Base-by-base conservation (phyloP, 2,888 invertebrate genomes). In the Notocelia uddmanniana region DNA sequence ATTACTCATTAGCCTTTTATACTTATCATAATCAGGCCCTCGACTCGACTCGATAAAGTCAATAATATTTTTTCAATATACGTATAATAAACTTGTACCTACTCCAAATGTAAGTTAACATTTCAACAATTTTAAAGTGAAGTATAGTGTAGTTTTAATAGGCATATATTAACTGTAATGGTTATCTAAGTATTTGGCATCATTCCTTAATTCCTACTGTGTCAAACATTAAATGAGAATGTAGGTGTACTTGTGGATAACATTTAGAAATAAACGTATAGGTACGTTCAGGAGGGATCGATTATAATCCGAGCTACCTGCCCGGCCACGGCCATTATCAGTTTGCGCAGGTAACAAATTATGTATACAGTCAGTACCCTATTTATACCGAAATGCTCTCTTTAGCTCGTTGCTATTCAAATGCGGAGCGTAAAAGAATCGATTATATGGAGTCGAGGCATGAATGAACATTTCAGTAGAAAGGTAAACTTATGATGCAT, bases 231-330 rank as follows among this genome's bases (percentile, higher is more conserved):
- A 6, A 13, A 45, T 45, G 15, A 21, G 50, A 48, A 62, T 31
- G n/a, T 21, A 52, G n/a, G n/a, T n/a, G n/a, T n/a, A n/a, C 45
- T 48, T 31, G 13, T 23, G 34, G 48, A 45, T 57, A 59, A 54
- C n/a, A 67, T 55, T 26, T 45, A 48, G 52, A 68, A 73, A 69
- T 76, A 69, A 73, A 71, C 75, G n/a, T n/a, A n/a, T n/a, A n/a
- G n/a, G 74, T 76, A 76, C 54, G 73, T 72, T 73, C 75, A 78
- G 81, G 79, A 79, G 79, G 84, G 81, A 83, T 85, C 85, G 84
- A 89, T 87, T 87, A 85, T 85, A 88, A 87, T 86, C 84, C 85
- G 84, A 81, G 82, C 89, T 91, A 89, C 91, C 91, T 90, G 91
- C 88, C 81, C 80, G 78, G 81, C 81, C 83, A 82, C 80, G 79